A percentile compares a stretch with the other conserved stretches of the same genome.
phyloP scores from a whole-genome alignment of 2,888 invertebrate genomes.

The Vesta saturnalis region DNA sequence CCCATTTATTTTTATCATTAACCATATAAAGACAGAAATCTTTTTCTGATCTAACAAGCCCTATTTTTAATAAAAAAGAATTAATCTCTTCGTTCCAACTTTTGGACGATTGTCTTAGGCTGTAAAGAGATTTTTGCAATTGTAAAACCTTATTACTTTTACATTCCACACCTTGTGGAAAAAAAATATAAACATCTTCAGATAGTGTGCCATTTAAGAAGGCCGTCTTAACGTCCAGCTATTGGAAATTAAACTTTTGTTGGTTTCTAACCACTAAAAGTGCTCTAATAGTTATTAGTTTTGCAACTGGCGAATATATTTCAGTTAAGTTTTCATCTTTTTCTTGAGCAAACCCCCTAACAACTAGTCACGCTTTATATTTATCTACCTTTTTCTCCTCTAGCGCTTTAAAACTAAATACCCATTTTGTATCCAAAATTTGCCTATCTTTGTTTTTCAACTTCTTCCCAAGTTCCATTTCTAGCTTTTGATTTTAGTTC shows the following conservation, averaged over 20 bases:
- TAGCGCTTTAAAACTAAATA: too few species aligned
- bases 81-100: not conserved
- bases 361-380: not conserved
- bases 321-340: not conserved
- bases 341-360: not conserved
- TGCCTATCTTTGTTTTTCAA: too few species aligned
- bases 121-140: not conserved
- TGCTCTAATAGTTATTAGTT: slow-evolving; percentile 1
- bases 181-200: too few species aligned
- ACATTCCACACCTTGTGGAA: too few species aligned
- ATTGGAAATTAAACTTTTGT: not conserved
- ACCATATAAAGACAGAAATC: slow-evolving; percentile 2
- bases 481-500: too few species aligned
- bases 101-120: slow-evolving; percentile 4
- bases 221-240: not conserved
- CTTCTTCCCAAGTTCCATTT: too few species aligned
- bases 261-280: not conserved
- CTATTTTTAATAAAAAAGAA: not conserved
- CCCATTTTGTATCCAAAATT: too few species aligned
- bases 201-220: slow-evolving; percentile 1
- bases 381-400: too few species aligned
- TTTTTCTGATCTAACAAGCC: slow-evolving; percentile 28
- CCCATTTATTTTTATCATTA: too few species aligned
- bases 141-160: too few species aligned
- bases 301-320: not conserved